Evolutionary conservation across 2,888 invertebrate genomes (phyloP).

Genomic region (Adelphocoris suturalis): DNA sequence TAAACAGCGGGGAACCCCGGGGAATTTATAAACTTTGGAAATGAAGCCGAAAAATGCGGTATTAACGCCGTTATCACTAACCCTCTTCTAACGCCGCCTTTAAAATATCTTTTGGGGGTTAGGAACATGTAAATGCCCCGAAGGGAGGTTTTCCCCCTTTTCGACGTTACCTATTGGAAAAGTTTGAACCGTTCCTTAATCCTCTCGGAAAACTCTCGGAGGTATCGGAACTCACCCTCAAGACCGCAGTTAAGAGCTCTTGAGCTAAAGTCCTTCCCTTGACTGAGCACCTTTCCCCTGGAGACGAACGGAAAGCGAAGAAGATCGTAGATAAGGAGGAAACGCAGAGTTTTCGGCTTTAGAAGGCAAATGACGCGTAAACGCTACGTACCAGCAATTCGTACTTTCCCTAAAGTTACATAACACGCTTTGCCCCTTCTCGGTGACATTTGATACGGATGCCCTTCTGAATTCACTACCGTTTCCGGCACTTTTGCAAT

Average conservation of each 20-base stretch:
- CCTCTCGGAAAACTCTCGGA: constrained; percentile 37
- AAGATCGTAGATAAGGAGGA: constrained; percentile 20
- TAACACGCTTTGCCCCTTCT: neutral
- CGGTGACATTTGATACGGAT: neutral
- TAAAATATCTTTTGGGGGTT: neutral
- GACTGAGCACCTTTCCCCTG: constrained; percentile 6
- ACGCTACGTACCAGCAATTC: neutral
- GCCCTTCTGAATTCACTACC: no score
- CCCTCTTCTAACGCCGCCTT: neutral
- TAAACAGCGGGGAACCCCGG: neutral
- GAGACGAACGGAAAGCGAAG: neutral
- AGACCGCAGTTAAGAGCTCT: neutral
- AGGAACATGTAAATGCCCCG: neutral
- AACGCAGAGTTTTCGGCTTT: neutral
- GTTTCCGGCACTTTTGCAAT: no score
- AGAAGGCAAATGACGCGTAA: constrained; percentile 33
- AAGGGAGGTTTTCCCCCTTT: neutral
- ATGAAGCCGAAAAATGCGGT: constrained; percentile 14
- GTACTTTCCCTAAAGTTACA: neutral
- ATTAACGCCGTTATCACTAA: neutral
- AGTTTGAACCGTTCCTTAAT: constrained; percentile 69
- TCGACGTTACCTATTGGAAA: constrained; percentile 65
- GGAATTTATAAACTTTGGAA: constrained; percentile 39
- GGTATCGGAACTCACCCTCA: constrained; percentile 19
- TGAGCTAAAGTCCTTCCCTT: neutral